A percentile compares a stretch with the other conserved stretches of the same genome.
Evolutionary conservation across 37 sponge, comb jelly and placozoan species (phyloP).

Genomic region (Eunapius fragilis): DNA sequence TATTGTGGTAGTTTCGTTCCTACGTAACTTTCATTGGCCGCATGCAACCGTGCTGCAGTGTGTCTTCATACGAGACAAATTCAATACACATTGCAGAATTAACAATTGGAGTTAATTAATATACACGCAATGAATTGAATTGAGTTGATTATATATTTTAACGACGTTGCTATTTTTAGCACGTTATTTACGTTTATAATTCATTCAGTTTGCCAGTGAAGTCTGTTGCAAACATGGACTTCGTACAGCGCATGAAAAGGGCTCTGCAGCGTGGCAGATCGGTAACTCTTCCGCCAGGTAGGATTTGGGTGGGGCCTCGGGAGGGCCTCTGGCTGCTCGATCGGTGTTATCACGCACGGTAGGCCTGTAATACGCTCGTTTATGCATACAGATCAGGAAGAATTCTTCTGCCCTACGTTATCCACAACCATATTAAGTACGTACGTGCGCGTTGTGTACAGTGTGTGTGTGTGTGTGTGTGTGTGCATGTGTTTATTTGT

Average conservation of each 20-base stretch:
- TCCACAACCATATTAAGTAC: conserved; percentile 81
- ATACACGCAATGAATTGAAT: too few species aligned
- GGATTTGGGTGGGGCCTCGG: neutral
- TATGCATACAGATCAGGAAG: conserved; percentile 51
- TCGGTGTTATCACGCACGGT: too few species aligned
- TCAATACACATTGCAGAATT: too few species aligned
- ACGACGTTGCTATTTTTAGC: too few species aligned
- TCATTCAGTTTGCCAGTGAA: too few species aligned
- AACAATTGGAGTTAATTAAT: too few species aligned
- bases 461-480: neutral
- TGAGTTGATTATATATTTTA: too few species aligned
- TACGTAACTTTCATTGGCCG: too few species aligned
- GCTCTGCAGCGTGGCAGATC: conserved; percentile 81
- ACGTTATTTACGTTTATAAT: too few species aligned
- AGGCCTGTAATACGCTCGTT: neutral
- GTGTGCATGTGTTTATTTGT: neutral
- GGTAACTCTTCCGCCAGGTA: conserved; percentile 81
- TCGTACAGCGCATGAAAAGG: conserved; percentile 70
- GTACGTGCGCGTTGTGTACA: neutral
- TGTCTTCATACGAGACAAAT: too few species aligned
- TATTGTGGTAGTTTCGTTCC: too few species aligned
- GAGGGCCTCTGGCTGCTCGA: neutral
- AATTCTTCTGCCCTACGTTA: conserved; percentile 73
- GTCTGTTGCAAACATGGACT: conserved; percentile 33
- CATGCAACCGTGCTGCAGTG: too few species aligned